Percentiles rank a stretch among this genome's conserved stretches.
phyloP scores from a whole-genome alignment of 1,140 invertebrate species.

The Sycophila sp. region DNA sequence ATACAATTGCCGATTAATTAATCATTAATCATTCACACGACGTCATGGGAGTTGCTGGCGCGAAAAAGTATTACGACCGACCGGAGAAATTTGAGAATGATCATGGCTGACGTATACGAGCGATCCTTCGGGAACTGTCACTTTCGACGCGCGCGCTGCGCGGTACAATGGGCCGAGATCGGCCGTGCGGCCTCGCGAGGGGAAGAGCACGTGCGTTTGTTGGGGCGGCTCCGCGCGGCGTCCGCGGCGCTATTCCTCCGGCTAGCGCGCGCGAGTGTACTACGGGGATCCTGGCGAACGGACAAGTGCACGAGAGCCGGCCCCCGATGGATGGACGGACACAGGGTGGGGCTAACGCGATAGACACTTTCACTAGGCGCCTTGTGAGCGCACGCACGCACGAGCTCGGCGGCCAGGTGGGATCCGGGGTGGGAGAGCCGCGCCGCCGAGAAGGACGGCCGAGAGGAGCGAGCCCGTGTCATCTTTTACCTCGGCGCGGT shows the following conservation, averaged over 20 bases:
- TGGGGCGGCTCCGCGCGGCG: constrained; percentile 17
- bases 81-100: too few species aligned
- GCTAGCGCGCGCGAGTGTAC: neutral
- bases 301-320: constrained; percentile 42
- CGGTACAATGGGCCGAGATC: neutral
- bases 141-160: constrained; percentile 33
- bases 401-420: neutral
- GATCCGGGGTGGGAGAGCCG: neutral
- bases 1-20: too few species aligned
- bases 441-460: too few species aligned
- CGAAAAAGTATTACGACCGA: too few species aligned
- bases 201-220: too few species aligned
- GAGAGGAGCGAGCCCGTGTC: too few species aligned
- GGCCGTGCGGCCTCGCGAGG: constrained; percentile 36
- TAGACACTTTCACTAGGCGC: constrained; percentile 52
- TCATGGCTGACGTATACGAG: too few species aligned
- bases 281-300: constrained; percentile 13
- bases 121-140: neutral
- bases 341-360: constrained; percentile 46
- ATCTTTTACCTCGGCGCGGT: too few species aligned
- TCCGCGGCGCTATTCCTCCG: neutral
- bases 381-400: too few species aligned
- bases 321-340: constrained; percentile 1
- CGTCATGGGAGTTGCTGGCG: too few species aligned
- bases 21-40: too few species aligned